Base-by-base conservation (phyloP, 2,888 invertebrate genomes). In the Hemicrepidius hirtus region DNA sequence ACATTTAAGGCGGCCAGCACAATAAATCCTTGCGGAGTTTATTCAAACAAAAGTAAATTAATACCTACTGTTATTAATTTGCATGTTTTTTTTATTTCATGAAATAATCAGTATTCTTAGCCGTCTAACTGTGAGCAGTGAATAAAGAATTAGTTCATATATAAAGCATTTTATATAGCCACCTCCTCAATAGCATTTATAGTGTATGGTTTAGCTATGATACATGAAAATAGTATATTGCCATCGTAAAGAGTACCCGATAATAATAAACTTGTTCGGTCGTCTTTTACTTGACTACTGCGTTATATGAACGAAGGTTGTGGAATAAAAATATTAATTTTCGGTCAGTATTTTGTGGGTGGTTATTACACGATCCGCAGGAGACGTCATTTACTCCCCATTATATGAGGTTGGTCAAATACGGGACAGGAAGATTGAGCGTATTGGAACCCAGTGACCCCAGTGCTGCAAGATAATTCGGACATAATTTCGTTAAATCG, bases 401-500 rank as follows among this genome's bases (percentile, higher is more conserved):
- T 62, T 62, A 62, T 44, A 28, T 12, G 41, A 10, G 44, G 44
- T 32, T 24, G 60, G 60, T 13, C 60, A 62, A 55, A 57, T 24
- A 13, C 44, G 28, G 41, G 44, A 62, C 44, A 44, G 57, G 40
- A 57, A 40, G 40, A 66, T 50, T 28, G 60, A 53, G 24, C 64
- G 21, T 57, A 64, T 64, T 64, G 70, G 64, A 70, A 55, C 53
- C 44, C 20, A 62, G 53, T 40, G 18, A 37, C 35, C 57, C 50
- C 18, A 57, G 12, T 49, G 53, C 32, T 32, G 69, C 63, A 62
- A 53, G 62, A 68, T 70, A 64, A 64, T 70, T 41, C 50, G 50
- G 59, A 64, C 24, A 20, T 72, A 63, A 63, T 68, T 68, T 68
- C 68, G 64, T 68, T 73, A 68, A 18, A 64, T 41, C 57, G 63